Evolutionary conservation across 1,140 invertebrate genomes (phyloP).

Genomic region (Physella acuta): DNA sequence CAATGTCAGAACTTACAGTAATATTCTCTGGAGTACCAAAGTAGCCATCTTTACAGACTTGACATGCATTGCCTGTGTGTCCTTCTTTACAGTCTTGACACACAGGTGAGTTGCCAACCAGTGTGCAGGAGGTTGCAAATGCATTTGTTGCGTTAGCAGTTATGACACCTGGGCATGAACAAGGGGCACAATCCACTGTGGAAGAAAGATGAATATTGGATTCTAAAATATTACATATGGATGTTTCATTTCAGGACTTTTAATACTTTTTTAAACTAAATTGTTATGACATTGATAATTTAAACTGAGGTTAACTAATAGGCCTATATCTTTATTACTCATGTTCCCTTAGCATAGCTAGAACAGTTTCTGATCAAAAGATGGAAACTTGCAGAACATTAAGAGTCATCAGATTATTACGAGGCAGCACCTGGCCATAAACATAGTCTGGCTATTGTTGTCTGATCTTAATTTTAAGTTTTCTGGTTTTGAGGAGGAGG

Average conservation of each 20-base stretch:
- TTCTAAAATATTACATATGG: too few species aligned
- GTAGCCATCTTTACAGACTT: slow-evolving; percentile 83
- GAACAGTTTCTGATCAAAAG: too few species aligned
- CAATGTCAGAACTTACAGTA: slow-evolving; percentile 29
- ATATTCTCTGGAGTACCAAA: slow-evolving; percentile 83
- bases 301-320: not conserved
- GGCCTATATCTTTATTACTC: too few species aligned
- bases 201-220: not conserved
- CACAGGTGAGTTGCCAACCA: slow-evolving; percentile 68
- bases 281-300: not conserved
- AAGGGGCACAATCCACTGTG: slow-evolving; percentile 37
- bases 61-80: slow-evolving; percentile 79
- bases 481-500: too few species aligned
- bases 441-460: too few species aligned
- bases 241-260: not conserved
- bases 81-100: slow-evolving; percentile 81
- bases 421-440: too few species aligned
- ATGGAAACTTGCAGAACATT: too few species aligned
- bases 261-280: not conserved
- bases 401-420: too few species aligned
- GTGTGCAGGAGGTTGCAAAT: slow-evolving; percentile 59
- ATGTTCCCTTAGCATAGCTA: too few species aligned
- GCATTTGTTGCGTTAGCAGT: slow-evolving; percentile 29
- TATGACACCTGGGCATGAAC: slow-evolving; percentile 38
- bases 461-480: too few species aligned